Conservation (phyloP, 2,888 invertebrate species). For the Oasisia sp. region DNA sequence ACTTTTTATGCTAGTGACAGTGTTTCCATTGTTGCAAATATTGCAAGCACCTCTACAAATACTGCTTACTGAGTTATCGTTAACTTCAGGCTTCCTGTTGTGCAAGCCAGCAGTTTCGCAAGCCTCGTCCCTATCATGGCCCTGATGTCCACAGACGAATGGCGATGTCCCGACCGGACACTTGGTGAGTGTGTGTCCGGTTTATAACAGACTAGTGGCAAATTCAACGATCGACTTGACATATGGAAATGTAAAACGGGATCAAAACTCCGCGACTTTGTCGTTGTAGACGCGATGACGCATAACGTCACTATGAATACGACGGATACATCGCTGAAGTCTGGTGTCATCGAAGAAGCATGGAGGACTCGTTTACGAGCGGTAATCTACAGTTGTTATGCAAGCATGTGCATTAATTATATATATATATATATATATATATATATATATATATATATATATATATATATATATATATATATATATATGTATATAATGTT, state of each 20-base stretch:
- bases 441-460: too few relatives aligned
- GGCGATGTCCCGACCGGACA: background rate
- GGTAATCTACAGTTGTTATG: background rate
- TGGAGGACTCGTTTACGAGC: background rate
- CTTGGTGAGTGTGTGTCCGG: background rate
- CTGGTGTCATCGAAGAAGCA: background rate
- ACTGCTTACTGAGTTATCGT: too few relatives aligned
- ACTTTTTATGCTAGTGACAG: too few relatives aligned
- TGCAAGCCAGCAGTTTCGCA: background rate
- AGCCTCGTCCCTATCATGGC: constrained; percentile 18
- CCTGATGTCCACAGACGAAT: constrained; percentile 19
- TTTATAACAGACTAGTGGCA: too few relatives aligned
- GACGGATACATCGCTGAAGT: background rate
- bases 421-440: background rate
- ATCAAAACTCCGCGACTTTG: background rate
- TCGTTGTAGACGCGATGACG: background rate
- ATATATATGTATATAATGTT: too few relatives aligned
- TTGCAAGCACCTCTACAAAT: too few relatives aligned
- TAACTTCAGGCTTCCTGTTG: background rate
- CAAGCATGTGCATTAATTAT: background rate
- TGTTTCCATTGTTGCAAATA: too few relatives aligned
- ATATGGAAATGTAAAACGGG: background rate
- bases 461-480: too few relatives aligned
- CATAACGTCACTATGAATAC: background rate
- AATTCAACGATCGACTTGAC: too few relatives aligned